These are phyloP conservation scores for Iguana delicatissima DNA, from an alignment of 2,797 vertebrate genomes.

Conservation along the genomic window DNA sequence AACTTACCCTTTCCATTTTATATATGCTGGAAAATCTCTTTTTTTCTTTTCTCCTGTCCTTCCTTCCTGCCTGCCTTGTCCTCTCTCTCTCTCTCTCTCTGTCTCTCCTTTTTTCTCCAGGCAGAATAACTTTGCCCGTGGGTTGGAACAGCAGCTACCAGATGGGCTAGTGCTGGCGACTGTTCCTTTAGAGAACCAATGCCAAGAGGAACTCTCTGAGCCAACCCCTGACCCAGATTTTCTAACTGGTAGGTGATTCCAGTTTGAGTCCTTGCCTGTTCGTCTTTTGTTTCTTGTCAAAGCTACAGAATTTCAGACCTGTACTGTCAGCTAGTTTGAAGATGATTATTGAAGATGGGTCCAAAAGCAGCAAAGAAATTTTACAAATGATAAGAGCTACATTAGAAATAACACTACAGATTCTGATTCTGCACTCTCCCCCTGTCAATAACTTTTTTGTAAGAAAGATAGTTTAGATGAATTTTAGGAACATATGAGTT, in stretches of 20 bases:
- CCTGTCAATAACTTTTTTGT: background rate
- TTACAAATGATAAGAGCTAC: background rate
- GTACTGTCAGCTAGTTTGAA: background rate
- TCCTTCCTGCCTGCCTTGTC: background rate
- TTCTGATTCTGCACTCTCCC: background rate
- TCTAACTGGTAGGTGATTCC: conserved; percentile 88
- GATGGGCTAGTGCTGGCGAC: conserved; percentile 96
- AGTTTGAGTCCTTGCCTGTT: accelerated
- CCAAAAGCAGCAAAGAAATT: background rate
- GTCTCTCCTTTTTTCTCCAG: conserved; percentile 76
- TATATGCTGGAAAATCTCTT: too few relatives aligned
- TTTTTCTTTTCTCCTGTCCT: background rate
- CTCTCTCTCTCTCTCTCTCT: background rate
- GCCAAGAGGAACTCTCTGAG: conserved; percentile 94
- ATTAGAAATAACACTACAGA: background rate
- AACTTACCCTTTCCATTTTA: background rate
- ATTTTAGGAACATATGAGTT: background rate
- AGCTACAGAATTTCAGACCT: background rate
- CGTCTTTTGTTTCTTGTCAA: background rate
- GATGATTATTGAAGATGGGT: background rate
- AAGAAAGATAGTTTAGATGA: background rate
- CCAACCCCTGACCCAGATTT: conserved; percentile 94
- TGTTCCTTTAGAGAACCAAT: conserved; percentile 94
- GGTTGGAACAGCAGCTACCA: conserved; percentile 95
- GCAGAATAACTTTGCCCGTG: conserved; percentile 97